Evolutionary conservation across 2,113 vertebrate species (phyloP), one percentile per base, ranked within the genome.

Genomic region (Hemicordylus capensis): DNA sequence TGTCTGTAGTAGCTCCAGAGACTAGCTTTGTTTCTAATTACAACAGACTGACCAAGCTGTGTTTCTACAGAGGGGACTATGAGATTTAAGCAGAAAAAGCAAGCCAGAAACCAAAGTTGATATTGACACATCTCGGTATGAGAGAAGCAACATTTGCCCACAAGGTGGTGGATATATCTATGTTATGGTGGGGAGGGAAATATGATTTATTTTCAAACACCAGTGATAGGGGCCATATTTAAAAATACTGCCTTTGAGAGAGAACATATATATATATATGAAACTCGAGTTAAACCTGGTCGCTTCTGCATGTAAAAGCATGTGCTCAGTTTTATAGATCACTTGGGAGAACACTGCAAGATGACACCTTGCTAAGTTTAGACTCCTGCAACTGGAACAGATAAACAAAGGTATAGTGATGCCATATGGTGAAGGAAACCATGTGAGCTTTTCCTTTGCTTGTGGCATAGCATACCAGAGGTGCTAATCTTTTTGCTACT

Each of bases 281-380:
- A n/a, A n/a, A n/a, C n/a, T n/a, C n/a, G 51, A 89, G n/a, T 24
- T 51, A 31, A 61, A 58, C 19, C 19, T 37, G 34, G 37, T 19
- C 2, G 34, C 4, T 34, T 24, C 4, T 59, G 14, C 12, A 17
- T 48, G 22, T 24, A 51, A 46, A n/a, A 83, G 31, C 20, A 17
- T 31, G 12, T 3, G 19, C 14, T 59, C 39, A 37, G 15, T 20
- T 80, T 34, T 86, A 79, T 2, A 91, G 77, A 64, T 74, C 59
- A 81, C 61, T 91, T 90, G 82, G 87, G 24, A 75, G 31, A 20
- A 81, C 56, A 90, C 89, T 77, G 80, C 81, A 80, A 63, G 70
- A 76, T 90, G 85, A 92, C 77, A 85, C 88, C 48, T 51, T 8
- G 48, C 6, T 51, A 51, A 51, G 12, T 51, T 51, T n/a, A n/a